phyloP scores from a whole-genome alignment of 2,113 vertebrate species.

The Anarhynchus alexandrinus region DNA sequence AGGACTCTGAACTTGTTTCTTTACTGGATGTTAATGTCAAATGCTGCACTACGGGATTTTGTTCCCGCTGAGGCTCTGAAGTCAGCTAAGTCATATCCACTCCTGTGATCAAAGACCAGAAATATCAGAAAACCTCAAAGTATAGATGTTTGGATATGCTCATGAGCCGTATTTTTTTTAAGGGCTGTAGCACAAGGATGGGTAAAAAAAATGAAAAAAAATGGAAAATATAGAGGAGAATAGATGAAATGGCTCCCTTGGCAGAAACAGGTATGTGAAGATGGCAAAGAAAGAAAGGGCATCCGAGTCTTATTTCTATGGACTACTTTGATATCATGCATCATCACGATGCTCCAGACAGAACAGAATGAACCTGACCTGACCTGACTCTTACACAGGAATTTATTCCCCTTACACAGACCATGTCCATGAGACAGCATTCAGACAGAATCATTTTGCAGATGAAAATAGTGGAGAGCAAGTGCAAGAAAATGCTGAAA shows the following conservation, averaged over 20 bases:
- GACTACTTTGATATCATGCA: neutral
- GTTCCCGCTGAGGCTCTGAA: neutral
- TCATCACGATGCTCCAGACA: neutral
- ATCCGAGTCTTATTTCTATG: neutral
- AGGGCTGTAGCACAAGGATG: neutral
- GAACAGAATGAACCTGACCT: neutral
- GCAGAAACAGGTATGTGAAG: neutral
- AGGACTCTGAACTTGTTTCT: neutral
- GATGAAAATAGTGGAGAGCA: neutral
- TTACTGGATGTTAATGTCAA: neutral
- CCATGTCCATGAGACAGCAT: neutral
- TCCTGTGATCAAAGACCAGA: neutral
- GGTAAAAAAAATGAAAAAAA: neutral
- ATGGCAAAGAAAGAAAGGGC: neutral
- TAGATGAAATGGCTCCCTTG: neutral
- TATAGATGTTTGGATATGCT: neutral
- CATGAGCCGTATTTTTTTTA: neutral
- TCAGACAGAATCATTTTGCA: neutral
- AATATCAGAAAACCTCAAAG: neutral
- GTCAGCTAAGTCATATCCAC: neutral
- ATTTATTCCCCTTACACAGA: neutral
- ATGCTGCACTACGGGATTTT: neutral
- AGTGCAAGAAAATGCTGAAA: neutral
- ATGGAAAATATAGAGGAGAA: neutral
- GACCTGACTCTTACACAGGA: neutral